Conservation (phyloP, 2,797 vertebrate species). For the Netta rufina region DNA sequence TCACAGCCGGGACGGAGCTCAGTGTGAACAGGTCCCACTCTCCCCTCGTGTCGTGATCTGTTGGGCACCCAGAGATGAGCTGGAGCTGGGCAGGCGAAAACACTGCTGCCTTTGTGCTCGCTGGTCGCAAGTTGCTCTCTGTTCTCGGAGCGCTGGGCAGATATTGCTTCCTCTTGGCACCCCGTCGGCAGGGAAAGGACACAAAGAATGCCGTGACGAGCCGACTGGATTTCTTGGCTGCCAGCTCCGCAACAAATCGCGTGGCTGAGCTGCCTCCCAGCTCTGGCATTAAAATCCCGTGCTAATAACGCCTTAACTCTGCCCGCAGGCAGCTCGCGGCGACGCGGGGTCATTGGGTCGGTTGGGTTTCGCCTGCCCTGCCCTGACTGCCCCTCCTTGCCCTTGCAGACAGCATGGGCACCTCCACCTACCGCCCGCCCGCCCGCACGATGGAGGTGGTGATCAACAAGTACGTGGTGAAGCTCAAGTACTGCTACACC, state of each 20-base stretch:
- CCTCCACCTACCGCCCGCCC: constrained; percentile 89
- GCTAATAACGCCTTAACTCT: fast-evolving
- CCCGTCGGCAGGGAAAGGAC: neutral
- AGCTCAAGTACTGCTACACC: constrained; percentile 98
- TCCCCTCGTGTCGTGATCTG: fast-evolving
- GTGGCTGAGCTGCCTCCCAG: neutral
- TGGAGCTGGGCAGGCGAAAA: neutral
- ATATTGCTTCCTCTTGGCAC: neutral
- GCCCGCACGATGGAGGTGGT: constrained; percentile 94
- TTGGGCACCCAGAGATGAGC: neutral
- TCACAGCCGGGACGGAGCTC: neutral
- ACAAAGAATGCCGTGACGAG: neutral
- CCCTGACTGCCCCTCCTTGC: neutral
- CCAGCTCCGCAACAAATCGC: neutral
- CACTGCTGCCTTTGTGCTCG: neutral
- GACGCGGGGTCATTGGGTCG: fast-evolving
- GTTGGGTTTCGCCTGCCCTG: neutral
- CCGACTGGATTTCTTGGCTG: neutral
- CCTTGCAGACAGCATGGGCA: constrained; percentile 89
- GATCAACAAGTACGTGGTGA: constrained; percentile 94
- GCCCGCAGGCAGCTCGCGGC: neutral
- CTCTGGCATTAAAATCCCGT: neutral
- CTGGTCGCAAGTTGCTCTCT: neutral
- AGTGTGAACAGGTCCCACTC: fast-evolving
- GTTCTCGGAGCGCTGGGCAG: neutral